Percentiles rank a stretch among this genome's conserved stretches.
These are phyloP conservation scores for Lamprotornis superbus DNA, from an alignment of 2,113 vertebrate genomes.

Conservation along the genomic window DNA sequence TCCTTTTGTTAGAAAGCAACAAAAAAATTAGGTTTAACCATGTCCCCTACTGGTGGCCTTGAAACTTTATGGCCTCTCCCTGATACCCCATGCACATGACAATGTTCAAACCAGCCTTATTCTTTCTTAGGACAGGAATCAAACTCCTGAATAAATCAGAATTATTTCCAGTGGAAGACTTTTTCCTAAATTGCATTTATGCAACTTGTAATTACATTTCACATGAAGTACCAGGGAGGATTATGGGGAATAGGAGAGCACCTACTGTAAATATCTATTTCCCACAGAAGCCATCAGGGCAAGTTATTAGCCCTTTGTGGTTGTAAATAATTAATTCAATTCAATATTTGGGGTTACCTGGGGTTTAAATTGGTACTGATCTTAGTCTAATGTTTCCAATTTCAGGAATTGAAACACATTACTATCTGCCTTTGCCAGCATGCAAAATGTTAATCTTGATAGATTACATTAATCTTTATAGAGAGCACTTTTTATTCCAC, in stretches of 20 bases:
- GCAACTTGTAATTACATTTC: conserved; percentile 24
- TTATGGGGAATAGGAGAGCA: background rate
- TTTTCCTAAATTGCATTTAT: conserved; percentile 26
- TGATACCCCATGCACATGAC: background rate
- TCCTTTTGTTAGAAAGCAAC: background rate
- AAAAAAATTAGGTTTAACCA: background rate
- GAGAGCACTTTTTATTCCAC: conserved; percentile 44
- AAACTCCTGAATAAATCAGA: background rate
- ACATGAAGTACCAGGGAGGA: background rate
- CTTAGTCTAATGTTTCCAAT: conserved; percentile 39
- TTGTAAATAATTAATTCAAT: conserved; percentile 50
- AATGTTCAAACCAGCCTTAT: background rate
- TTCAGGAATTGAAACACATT: conserved; percentile 46
- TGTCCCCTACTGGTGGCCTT: background rate
- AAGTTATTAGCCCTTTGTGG: conserved; percentile 7
- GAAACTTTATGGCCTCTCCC: background rate
- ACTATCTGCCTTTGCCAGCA: conserved; percentile 43
- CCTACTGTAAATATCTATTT: conserved; percentile 4
- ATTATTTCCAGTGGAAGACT: background rate
- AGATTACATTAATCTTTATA: conserved; percentile 57
- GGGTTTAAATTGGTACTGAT: conserved; percentile 52
- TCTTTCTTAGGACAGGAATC: background rate
- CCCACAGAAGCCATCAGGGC: background rate
- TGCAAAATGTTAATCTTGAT: conserved; percentile 63
- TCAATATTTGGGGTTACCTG: conserved; percentile 58